phyloP scores from a whole-genome alignment of 2,888 invertebrate genomes.

The Cantharis nigra region DNA sequence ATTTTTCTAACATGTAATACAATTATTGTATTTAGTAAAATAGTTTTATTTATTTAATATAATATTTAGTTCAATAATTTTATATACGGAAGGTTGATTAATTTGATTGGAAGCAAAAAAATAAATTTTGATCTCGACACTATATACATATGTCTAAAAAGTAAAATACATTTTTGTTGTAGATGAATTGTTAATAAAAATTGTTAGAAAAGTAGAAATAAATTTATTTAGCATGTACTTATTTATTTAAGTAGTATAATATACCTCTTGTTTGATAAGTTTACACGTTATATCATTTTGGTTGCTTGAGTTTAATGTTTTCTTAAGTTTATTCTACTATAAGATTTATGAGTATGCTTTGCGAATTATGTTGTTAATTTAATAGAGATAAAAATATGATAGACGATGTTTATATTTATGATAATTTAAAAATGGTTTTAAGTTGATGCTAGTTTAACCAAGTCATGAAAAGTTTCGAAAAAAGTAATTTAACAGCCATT shows the following conservation, averaged over 20 bases:
- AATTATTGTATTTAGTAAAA: too few species aligned
- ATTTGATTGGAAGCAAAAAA: too few species aligned
- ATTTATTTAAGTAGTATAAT: not conserved
- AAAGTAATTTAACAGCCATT: conserved; percentile 33
- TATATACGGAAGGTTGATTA: too few species aligned
- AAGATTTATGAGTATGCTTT: not conserved
- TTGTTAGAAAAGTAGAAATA: not conserved
- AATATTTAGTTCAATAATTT: too few species aligned
- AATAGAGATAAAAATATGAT: conserved; percentile 10
- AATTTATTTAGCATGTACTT: not conserved
- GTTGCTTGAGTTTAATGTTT: not conserved
- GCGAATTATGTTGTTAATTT: not conserved
- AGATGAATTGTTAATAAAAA: not conserved
- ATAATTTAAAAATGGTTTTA: conserved; percentile 20
- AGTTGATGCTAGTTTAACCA: conserved; percentile 38
- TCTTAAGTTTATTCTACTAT: not conserved
- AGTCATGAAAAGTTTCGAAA: conserved; percentile 42
- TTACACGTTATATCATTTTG: not conserved
- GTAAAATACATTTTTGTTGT: not conserved
- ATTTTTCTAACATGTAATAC: too few species aligned
- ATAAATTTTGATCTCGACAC: not conserved
- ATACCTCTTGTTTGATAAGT: not conserved
- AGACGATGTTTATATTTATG: conserved; percentile 6
- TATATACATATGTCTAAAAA: too few species aligned
- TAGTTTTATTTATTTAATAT: too few species aligned